phyloP scores from a whole-genome alignment of 1,140 invertebrate genomes.

The Drosophila serrata region DNA sequence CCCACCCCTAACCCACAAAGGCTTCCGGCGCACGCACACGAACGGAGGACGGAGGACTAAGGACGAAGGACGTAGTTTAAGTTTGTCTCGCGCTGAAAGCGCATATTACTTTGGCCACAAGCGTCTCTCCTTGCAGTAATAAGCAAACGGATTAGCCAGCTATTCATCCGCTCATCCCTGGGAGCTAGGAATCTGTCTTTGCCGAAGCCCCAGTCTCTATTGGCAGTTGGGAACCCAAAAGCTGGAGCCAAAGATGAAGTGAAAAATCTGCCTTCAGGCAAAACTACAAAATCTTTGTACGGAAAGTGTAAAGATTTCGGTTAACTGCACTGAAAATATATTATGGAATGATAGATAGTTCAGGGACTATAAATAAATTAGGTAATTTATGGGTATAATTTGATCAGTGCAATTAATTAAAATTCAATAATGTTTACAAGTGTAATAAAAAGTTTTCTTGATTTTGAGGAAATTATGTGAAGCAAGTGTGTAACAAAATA shows the following conservation, averaged over 20 bases:
- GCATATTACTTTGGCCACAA: conserved; percentile 66
- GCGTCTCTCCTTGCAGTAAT: conserved; percentile 55
- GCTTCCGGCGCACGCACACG: conserved; percentile 71
- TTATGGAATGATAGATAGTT: fast-evolving
- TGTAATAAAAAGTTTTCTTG: background rate
- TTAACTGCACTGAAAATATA: background rate
- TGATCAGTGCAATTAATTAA: no score
- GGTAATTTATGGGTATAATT: background rate
- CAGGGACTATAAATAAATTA: no score
- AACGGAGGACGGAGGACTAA: background rate
- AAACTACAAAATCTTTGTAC: background rate
- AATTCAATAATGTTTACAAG: background rate
- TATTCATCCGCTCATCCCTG: conserved; percentile 43
- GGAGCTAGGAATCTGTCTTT: conserved; percentile 19
- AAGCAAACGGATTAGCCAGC: conserved; percentile 63
- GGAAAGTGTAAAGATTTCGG: background rate
- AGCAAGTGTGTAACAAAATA: background rate
- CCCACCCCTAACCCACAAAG: conserved; percentile 61
- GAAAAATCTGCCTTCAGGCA: background rate
- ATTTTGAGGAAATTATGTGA: background rate
- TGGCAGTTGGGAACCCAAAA: conserved; percentile 26
- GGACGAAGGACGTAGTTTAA: background rate
- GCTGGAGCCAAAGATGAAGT: background rate
- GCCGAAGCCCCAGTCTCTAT: conserved; percentile 36
- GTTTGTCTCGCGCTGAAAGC: conserved; percentile 54